phyloP scores from a whole-genome alignment of 1,140 invertebrate genomes.

The Drosophila nigromelanica region DNA sequence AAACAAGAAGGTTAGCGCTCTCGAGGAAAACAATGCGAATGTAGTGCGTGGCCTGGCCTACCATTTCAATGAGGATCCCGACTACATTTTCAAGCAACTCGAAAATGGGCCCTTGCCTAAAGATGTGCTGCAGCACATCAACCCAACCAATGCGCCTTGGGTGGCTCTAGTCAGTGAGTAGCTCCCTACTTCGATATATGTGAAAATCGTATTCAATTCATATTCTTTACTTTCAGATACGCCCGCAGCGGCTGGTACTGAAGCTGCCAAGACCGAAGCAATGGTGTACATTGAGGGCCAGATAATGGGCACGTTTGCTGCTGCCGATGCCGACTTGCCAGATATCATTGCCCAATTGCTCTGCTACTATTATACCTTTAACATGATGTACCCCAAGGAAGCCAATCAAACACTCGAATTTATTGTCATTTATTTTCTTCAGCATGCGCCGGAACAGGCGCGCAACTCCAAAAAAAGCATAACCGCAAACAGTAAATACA shows the following conservation, averaged over 20 bases:
- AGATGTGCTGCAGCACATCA: slow-evolving; percentile 61
- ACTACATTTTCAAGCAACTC: slow-evolving; percentile 68
- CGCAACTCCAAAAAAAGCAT: slow-evolving; percentile 64
- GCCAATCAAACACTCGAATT: slow-evolving; percentile 81
- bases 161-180: slow-evolving; percentile 78
- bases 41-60: slow-evolving; percentile 66
- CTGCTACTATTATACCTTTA: slow-evolving; percentile 80
- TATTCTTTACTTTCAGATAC: slow-evolving; percentile 34
- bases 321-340: slow-evolving; percentile 55
- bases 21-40: slow-evolving; percentile 66
- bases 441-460: slow-evolving; percentile 64
- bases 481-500: slow-evolving; percentile 63
- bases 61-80: slow-evolving; percentile 71
- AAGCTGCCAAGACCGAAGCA: slow-evolving; percentile 46
- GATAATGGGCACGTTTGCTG: slow-evolving; percentile 59
- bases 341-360: slow-evolving; percentile 74
- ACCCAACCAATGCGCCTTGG: slow-evolving; percentile 75
- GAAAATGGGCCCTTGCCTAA: slow-evolving; percentile 57
- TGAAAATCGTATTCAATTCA: background rate
- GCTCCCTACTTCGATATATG: no score
- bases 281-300: slow-evolving; percentile 73
- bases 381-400: slow-evolving; percentile 81
- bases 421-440: slow-evolving; percentile 75
- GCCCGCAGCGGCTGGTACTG: slow-evolving; percentile 34
- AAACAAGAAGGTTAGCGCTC: slow-evolving; percentile 62